Conservation (phyloP, 2,113 vertebrate genomes). For the Paracanthobrama guichenoti region DNA sequence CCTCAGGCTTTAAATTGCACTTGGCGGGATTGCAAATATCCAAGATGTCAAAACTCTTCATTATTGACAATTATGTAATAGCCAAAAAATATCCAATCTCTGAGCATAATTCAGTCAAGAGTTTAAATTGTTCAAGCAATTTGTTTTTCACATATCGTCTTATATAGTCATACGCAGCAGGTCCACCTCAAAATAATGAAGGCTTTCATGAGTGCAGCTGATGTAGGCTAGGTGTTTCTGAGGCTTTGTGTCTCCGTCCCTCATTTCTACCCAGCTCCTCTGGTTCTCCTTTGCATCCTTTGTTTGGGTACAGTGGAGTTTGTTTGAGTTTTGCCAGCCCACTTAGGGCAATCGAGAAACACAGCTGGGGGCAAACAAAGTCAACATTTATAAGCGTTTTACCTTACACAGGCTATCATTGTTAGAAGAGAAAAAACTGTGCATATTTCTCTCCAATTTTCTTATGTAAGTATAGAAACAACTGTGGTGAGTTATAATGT, state of each 20-base stretch:
- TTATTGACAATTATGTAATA: slow-evolving; percentile 14
- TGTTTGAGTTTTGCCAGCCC: slow-evolving; percentile 23
- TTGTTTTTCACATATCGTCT: not conserved
- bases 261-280: slow-evolving; percentile 25
- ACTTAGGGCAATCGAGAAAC: not conserved
- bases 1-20: not conserved
- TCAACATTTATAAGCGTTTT: slow-evolving; percentile 28
- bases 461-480: slow-evolving; percentile 42
- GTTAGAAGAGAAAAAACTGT: not conserved
- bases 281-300: not conserved
- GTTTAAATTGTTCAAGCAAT: slow-evolving; percentile 7
- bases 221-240: slow-evolving; percentile 33
- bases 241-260: slow-evolving; percentile 29
- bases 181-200: slow-evolving; percentile 21
- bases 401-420: slow-evolving; percentile 15
- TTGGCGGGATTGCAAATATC: not conserved
- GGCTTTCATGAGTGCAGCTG: not conserved
- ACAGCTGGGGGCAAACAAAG: slow-evolving; percentile 31
- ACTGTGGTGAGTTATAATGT: slow-evolving; percentile 7
- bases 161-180: not conserved
- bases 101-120: not conserved
- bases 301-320: slow-evolving; percentile 10
- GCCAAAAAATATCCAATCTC: not conserved
- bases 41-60: not conserved
- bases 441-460: slow-evolving; percentile 15